Conservation (phyloP, 2,888 invertebrate genomes). For the Eristalis tenax region DNA sequence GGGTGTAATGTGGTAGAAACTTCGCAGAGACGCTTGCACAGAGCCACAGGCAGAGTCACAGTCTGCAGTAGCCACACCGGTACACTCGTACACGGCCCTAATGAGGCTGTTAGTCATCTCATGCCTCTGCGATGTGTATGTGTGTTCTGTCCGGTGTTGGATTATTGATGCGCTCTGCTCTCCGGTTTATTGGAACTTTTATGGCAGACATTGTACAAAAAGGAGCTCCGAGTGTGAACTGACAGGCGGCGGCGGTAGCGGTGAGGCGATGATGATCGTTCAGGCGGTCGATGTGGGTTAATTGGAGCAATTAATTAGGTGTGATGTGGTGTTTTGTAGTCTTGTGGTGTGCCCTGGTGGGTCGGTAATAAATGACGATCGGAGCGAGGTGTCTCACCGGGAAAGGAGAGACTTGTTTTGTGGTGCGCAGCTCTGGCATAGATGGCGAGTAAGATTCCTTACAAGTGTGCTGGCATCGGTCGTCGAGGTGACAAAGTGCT, state of each 20-base stretch:
- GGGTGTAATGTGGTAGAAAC: slow-evolving; percentile 41
- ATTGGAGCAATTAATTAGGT: slow-evolving; percentile 58
- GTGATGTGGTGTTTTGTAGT: slow-evolving; percentile 51
- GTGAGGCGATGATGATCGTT: slow-evolving; percentile 23
- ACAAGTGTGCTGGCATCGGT: neutral
- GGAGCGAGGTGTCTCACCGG: neutral
- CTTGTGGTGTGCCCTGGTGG: slow-evolving; percentile 19
- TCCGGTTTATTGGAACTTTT: slow-evolving; percentile 34
- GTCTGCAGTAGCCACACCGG: slow-evolving; percentile 32
- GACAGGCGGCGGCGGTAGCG: slow-evolving; percentile 18
- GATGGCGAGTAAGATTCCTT: neutral
- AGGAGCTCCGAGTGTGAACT: slow-evolving; percentile 22
- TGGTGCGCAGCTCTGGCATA: neutral
- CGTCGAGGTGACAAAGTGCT: neutral
- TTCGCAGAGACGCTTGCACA: neutral
- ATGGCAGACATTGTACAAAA: slow-evolving; percentile 19
- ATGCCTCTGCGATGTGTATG: slow-evolving; percentile 1
- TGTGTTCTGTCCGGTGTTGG: slow-evolving; percentile 3
- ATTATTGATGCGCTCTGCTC: slow-evolving; percentile 34
- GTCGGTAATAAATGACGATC: slow-evolving; percentile 23
- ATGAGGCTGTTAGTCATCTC: slow-evolving; percentile 57
- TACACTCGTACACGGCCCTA: slow-evolving; percentile 2
- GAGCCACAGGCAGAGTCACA: neutral
- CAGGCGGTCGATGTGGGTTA: slow-evolving; percentile 51
- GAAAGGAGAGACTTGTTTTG: neutral